Evolutionary conservation across 1,140 invertebrate genomes (phyloP), one percentile per base, ranked within the genome.

Genomic region (Phthorimaea operculella): DNA sequence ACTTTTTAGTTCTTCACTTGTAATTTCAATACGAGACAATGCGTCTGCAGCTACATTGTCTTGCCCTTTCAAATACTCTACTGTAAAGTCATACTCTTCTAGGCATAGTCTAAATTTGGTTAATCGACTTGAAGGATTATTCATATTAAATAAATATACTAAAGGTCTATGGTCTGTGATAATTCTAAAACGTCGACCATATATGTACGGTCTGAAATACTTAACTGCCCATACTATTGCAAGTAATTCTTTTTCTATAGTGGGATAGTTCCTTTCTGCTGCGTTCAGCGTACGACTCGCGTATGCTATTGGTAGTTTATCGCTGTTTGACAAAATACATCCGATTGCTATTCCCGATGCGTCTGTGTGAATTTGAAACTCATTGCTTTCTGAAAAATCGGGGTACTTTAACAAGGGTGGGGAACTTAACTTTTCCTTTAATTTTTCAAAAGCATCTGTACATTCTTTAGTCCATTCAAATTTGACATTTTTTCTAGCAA

Each of bases 171-270:
- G 21, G 21, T 28, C 21, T 28, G 21, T 28, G 6, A 28, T 28
- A 28, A 28, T 28, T 28, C 21, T 28, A 28, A 28, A 28, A 28
- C 21, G 21, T 28, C 21, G 21, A 28, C 21, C 21, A 28, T 28
- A 28, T 28, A 28, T 28, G 21, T 28, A 28, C 2, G 21, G 21
- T 6, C 6, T 28, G 21, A 28, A 28, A 28, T 28, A 28, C 21
- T 28, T 28, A 28, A 28, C 21, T 28, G 21, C 21, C 21, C 21
- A 28, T 4, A 28, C 21, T 28, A 89, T 77, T 4, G 86, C 87
- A 16, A 90, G 59, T 45, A 87, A 65, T 79, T 90, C 87, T 58
- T 84, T 79, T 70, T 87, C 76, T 34, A 73, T 83, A 10, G 65
- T 75, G 5, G 55, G 67, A 52, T 81, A 87, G 59, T 80, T 81